phyloP scores from a whole-genome alignment of 2,888 invertebrate species.

The Agrotis exclamationis region DNA sequence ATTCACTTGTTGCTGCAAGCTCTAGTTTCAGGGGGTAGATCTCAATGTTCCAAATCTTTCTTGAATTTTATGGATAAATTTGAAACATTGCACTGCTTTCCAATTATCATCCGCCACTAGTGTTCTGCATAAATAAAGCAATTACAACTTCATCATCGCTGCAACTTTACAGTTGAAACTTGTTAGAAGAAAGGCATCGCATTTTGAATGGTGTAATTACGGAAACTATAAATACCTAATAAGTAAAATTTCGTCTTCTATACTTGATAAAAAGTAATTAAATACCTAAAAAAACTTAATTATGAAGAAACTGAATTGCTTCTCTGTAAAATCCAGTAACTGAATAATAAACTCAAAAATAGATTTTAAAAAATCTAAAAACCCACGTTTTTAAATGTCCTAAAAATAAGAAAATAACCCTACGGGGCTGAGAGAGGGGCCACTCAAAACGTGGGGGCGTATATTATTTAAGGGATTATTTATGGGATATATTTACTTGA shows the following conservation, averaged over 20 bases:
- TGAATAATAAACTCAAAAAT: too few relatives aligned
- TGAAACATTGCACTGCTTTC: not conserved
- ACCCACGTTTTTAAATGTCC: too few relatives aligned
- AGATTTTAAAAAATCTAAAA: too few relatives aligned
- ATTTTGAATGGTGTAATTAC: not conserved
- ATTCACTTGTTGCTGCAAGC: slow-evolving; percentile 25
- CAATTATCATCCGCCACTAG: not conserved
- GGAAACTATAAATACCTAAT: slow-evolving; percentile 4
- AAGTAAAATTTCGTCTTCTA: slow-evolving; percentile 24
- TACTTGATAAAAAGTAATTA: too few relatives aligned
- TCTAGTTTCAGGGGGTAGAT: slow-evolving; percentile 7
- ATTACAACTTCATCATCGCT: not conserved
- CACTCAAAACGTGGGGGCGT: too few relatives aligned
- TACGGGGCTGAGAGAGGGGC: too few relatives aligned
- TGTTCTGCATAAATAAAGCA: not conserved
- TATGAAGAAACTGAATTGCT: too few relatives aligned
- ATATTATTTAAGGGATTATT: too few relatives aligned
- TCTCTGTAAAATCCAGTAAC: too few relatives aligned
- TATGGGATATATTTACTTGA: too few relatives aligned
- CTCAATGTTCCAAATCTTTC: not conserved
- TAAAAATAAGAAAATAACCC: too few relatives aligned
- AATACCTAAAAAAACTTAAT: too few relatives aligned
- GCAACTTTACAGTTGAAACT: not conserved
- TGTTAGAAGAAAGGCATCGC: not conserved
- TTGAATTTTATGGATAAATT: not conserved